These are phyloP conservation scores for Gerosis bhagava DNA, from an alignment of 2,888 invertebrate species.

Conservation along the genomic window DNA sequence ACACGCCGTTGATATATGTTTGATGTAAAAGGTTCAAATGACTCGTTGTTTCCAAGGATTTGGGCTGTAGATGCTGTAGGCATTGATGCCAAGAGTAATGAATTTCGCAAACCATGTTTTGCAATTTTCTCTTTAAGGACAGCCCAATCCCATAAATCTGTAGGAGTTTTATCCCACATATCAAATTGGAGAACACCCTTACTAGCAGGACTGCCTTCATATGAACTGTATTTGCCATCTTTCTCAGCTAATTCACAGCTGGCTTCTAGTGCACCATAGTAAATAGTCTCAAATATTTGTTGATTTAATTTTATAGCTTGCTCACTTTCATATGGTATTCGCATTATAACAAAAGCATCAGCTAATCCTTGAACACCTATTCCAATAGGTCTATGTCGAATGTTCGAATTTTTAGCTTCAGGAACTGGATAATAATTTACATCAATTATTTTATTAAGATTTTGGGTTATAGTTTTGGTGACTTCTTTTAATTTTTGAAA, in stretches of 20 bases:
- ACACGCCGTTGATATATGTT: conserved; percentile 98
- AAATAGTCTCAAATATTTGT: conserved; percentile 98
- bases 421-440: conserved; percentile 97
- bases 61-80: conserved; percentile 99
- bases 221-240: conserved; percentile 94
- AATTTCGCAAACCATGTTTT: conserved; percentile 95
- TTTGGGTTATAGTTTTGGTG: conserved; percentile 93
- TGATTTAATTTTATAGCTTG: conserved; percentile 93
- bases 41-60: conserved; percentile 99
- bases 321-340: conserved; percentile 95
- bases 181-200: conserved; percentile 98
- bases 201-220: conserved; percentile 95
- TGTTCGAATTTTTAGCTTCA: conserved; percentile 94
- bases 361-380: conserved; percentile 99
- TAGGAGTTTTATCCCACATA: conserved; percentile 97
- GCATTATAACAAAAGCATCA: conserved; percentile 97
- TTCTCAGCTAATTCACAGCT: conserved; percentile 96
- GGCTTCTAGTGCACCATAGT: conserved; percentile 97
- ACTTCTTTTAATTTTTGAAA: conserved; percentile 94
- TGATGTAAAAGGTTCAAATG: conserved; percentile 98
- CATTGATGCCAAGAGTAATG: conserved; percentile 97
- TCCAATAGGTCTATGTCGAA: conserved; percentile 92
- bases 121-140: conserved; percentile 92
- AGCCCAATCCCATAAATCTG: conserved; percentile 95
- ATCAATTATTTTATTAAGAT: conserved; percentile 98